These are phyloP conservation scores for Gonocerus acuteangulatus DNA, from an alignment of 2,888 invertebrate genomes.

Conservation along the genomic window DNA sequence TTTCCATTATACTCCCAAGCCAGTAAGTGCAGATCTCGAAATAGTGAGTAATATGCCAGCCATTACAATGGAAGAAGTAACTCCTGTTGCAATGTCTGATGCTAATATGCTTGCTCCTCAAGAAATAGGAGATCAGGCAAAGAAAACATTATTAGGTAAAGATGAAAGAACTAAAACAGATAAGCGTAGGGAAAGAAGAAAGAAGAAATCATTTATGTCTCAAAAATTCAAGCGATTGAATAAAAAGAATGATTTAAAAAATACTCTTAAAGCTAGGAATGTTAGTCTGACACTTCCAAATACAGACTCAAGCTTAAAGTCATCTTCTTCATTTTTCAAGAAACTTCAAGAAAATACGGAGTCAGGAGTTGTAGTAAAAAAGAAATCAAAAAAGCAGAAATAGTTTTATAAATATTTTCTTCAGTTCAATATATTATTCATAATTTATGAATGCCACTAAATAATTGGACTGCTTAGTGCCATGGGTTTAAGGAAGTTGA, in stretches of 20 bases:
- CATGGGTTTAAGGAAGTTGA: too few relatives aligned
- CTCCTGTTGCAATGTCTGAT: slow-evolving; percentile 79
- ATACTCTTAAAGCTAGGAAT: slow-evolving; percentile 44
- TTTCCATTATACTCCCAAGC: slow-evolving; percentile 86
- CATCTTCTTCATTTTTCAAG: slow-evolving; percentile 77
- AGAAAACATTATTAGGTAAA: slow-evolving; percentile 48
- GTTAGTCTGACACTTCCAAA: slow-evolving; percentile 42
- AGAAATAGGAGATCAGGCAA: slow-evolving; percentile 58
- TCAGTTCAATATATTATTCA: too few relatives aligned
- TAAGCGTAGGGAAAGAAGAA: slow-evolving; percentile 77
- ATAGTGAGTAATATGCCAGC: slow-evolving; percentile 87
- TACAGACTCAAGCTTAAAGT: slow-evolving; percentile 50
- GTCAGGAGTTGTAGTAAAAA: slow-evolving; percentile 35
- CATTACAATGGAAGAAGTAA: slow-evolving; percentile 90
- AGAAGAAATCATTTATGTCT: slow-evolving; percentile 72
- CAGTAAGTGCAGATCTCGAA: slow-evolving; percentile 62
- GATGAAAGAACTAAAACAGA: slow-evolving; percentile 79
- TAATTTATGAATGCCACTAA: too few relatives aligned
- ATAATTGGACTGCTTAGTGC: too few relatives aligned
- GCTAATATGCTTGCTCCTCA: slow-evolving; percentile 83
- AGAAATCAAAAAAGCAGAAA: neutral
- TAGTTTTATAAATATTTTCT: too few relatives aligned
- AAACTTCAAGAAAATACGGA: slow-evolving; percentile 70
- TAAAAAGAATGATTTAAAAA: slow-evolving; percentile 43
- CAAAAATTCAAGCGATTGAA: slow-evolving; percentile 46